Evolutionary conservation across 2,888 invertebrate species (phyloP).

Genomic region (Monoplex corrugatus): DNA sequence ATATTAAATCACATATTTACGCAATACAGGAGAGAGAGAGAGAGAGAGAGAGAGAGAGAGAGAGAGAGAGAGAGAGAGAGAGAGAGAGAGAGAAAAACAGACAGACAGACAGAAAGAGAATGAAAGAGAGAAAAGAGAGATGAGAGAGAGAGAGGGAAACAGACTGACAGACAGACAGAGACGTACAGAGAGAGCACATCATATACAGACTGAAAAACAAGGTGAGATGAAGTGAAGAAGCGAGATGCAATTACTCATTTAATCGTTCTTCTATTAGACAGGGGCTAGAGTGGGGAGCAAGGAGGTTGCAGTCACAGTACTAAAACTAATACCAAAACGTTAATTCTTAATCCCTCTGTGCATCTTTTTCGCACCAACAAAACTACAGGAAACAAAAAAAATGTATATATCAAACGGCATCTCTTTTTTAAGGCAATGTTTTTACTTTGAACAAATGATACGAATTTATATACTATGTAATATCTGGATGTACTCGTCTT

Average conservation of each 20-base stretch:
- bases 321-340: no score
- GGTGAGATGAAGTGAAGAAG: background rate
- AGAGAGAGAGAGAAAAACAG: background rate
- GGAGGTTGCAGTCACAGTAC: no score
- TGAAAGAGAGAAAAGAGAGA: background rate
- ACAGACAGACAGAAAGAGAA: background rate
- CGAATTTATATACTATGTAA: no score
- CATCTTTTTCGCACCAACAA: no score
- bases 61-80: background rate
- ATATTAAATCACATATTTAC: no score
- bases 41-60: constrained; percentile 24
- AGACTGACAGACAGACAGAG: background rate
- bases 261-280: background rate
- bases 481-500: no score
- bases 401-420: no score
- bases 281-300: no score
- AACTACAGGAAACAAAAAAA: no score
- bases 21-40: constrained; percentile 31
- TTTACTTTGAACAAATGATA: no score
- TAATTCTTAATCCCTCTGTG: no score
- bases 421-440: no score
- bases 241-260: background rate
- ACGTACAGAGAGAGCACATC: background rate
- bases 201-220: background rate
- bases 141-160: background rate